Conservation (phyloP, 2,797 vertebrate species). For the Poecilia picta region DNA sequence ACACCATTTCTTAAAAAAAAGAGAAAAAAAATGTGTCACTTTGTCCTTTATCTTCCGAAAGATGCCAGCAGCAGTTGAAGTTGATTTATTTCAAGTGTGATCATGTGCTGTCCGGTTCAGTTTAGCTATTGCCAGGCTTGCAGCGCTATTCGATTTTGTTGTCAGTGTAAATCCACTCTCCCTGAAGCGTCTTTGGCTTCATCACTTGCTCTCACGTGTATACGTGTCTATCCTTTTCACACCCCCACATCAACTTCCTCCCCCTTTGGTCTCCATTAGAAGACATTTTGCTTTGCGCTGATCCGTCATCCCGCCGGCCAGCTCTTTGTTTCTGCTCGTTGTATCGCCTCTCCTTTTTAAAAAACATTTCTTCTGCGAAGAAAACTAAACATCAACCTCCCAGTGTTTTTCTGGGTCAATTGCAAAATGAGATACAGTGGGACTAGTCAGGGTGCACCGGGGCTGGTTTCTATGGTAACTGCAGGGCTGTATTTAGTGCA, state of each 20-base stretch:
- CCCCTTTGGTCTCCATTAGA: conserved; percentile 24
- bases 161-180: conserved; percentile 69
- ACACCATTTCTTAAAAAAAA: conserved; percentile 25
- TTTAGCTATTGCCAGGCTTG: conserved; percentile 50
- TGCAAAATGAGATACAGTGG: conserved; percentile 78
- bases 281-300: conserved; percentile 25
- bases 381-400: conserved; percentile 62
- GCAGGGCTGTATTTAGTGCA: conserved; percentile 79
- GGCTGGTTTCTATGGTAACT: conserved; percentile 81
- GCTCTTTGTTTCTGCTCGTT: conserved; percentile 37
- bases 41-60: conserved; percentile 52
- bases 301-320: conserved; percentile 23
- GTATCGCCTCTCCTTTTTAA: conserved; percentile 44
- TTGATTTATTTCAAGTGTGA: conserved; percentile 64
- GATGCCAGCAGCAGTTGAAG: conserved; percentile 48
- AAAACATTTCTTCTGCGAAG: conserved; percentile 53
- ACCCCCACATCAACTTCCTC: conserved; percentile 28
- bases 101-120: conserved; percentile 57
- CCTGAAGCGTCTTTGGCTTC: conserved; percentile 49
- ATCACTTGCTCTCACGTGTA: conserved; percentile 29
- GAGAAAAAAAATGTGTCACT: conserved; percentile 36
- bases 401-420: conserved; percentile 81
- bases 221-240: conserved; percentile 41
- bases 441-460: conserved; percentile 73
- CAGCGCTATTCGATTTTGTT: conserved; percentile 56